These are phyloP conservation scores for Aplysina aerophoba DNA, from an alignment of 37 sponge, comb jelly and placozoan genomes.

Conservation along the genomic window DNA sequence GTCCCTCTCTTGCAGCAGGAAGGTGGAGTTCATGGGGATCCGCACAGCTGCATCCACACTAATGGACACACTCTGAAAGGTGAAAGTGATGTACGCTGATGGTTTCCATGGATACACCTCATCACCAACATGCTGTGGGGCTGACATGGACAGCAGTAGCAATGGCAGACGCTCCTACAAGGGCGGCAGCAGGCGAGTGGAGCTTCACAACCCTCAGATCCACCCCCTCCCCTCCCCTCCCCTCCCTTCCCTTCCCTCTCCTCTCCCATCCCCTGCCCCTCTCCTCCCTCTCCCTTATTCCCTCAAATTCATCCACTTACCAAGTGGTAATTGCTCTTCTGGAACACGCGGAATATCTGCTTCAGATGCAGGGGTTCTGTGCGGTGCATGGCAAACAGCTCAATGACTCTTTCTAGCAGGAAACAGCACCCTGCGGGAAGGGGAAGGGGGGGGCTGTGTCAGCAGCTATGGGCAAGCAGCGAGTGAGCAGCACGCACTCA, in stretches of 20 bases:
- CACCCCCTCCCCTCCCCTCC: neutral
- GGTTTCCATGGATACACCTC: constrained; percentile 40
- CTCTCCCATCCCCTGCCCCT: neutral
- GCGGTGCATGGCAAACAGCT: too few species aligned
- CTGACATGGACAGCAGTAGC: constrained; percentile 38
- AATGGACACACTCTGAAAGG: constrained; percentile 19
- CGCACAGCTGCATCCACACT: neutral
- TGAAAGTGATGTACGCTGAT: constrained; percentile 62
- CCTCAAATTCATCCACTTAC: neutral
- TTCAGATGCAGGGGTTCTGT: constrained; percentile 1
- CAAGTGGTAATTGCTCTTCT: constrained; percentile 9
- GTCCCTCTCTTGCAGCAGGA: constrained; percentile 26
- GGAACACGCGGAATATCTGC: constrained; percentile 4
- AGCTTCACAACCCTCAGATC: too few species aligned
- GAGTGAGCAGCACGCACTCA: neutral
- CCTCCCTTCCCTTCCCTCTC: neutral
- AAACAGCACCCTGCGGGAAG: constrained; percentile 39
- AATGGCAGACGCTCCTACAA: constrained; percentile 48
- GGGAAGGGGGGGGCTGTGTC: constrained; percentile 1
- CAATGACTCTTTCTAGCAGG: neutral
- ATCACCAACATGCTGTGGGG: neutral
- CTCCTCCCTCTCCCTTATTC: neutral
- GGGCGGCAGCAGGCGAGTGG: neutral
- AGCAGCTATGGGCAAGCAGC: neutral
- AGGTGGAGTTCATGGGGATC: constrained; percentile 30